Evolutionary conservation across 2,888 invertebrate genomes (phyloP).

Genomic region (Mimumesa dahlbomi): DNA sequence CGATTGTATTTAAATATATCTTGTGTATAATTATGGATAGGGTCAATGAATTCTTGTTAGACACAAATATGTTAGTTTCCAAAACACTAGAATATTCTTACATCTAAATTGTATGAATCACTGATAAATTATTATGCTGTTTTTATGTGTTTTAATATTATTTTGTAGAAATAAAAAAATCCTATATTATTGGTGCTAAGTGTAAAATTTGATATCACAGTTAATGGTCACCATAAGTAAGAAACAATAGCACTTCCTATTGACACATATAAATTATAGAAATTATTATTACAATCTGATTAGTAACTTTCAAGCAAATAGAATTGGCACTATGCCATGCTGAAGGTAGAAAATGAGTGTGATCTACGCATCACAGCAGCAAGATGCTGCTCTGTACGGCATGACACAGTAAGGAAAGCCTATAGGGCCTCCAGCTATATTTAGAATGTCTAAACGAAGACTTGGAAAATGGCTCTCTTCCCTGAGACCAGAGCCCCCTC

Average conservation of each 20-base stretch:
- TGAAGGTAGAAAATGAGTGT: conserved; percentile 72
- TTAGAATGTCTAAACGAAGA: conserved; percentile 80
- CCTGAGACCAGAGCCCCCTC: conserved; percentile 62
- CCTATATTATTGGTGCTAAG: too few relatives aligned
- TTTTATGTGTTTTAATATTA: too few relatives aligned
- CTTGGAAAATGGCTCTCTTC: conserved; percentile 79
- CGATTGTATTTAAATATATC: too few relatives aligned
- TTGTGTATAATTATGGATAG: too few relatives aligned
- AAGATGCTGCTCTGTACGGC: conserved; percentile 72
- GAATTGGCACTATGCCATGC: conserved; percentile 74
- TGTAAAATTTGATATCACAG: too few relatives aligned
- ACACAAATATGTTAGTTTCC: not conserved
- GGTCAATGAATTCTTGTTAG: too few relatives aligned
- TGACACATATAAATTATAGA: conserved; percentile 33
- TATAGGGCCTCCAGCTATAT: conserved; percentile 77
- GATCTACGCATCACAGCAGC: conserved; percentile 73
- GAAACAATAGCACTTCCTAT: conserved; percentile 28
- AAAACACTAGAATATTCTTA: not conserved
- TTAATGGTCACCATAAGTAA: conserved; percentile 11
- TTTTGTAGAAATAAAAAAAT: too few relatives aligned
- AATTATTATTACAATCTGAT: conserved; percentile 55
- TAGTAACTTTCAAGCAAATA: conserved; percentile 64
- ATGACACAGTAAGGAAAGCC: conserved; percentile 74
- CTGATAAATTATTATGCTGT: too few relatives aligned
- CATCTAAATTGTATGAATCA: too few relatives aligned